Evolutionary conservation across 2,888 invertebrate species (phyloP).

Genomic region (Polydrusus tereticollis): DNA sequence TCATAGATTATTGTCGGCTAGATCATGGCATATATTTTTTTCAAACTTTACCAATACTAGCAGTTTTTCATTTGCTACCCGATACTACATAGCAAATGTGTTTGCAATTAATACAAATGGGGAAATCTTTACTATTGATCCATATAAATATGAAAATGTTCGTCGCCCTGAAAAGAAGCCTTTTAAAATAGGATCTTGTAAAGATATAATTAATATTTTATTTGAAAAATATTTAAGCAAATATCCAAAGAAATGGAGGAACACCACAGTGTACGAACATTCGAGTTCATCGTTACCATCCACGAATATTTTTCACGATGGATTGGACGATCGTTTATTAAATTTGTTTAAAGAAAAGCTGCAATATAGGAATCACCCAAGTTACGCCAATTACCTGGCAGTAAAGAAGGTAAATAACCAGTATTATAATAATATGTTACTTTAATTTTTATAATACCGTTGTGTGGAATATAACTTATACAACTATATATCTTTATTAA

Average conservation of each 20-base stretch:
- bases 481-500: no score
- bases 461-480: no score
- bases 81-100: neutral
- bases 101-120: neutral
- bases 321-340: conserved; percentile 3
- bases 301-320: neutral
- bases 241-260: conserved; percentile 18
- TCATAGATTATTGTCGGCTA: neutral
- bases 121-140: conserved; percentile 13
- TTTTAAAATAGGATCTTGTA: conserved; percentile 5
- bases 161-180: neutral
- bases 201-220: neutral
- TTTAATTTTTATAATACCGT: no score
- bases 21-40: conserved; percentile 3
- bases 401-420: no score
- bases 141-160: conserved; percentile 13
- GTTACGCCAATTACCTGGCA: neutral
- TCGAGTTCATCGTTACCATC: neutral
- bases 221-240: neutral
- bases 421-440: no score
- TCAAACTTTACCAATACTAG: neutral
- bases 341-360: neutral
- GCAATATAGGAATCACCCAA: neutral
- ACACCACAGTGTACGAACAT: conserved; percentile 6
- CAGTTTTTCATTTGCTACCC: neutral